A percentile compares a stretch with the other conserved stretches of the same genome.
These are phyloP conservation scores for Pseudomugil gertrudae DNA, from an alignment of 2,797 vertebrate genomes.

Conservation along the genomic window DNA sequence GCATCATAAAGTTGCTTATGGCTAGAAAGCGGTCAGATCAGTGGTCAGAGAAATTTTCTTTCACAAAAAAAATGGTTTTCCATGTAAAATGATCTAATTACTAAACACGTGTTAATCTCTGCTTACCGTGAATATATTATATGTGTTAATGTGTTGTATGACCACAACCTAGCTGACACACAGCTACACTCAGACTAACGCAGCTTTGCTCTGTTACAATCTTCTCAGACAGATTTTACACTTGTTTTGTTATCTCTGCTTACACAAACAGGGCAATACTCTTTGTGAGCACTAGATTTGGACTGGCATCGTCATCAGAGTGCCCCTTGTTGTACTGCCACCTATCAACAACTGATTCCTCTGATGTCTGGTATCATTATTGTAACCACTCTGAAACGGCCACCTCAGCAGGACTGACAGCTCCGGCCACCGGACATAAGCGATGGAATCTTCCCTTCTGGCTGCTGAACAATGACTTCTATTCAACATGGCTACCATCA, in stretches of 20 bases:
- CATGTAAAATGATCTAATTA: slow-evolving; percentile 49
- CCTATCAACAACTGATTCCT: slow-evolving; percentile 10
- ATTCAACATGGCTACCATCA: slow-evolving; percentile 67
- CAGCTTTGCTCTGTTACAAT: neutral
- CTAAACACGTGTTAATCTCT: slow-evolving; percentile 24
- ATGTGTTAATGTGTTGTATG: neutral
- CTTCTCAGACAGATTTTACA: neutral
- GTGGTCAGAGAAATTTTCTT: slow-evolving; percentile 43
- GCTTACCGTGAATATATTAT: neutral
- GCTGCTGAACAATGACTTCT: slow-evolving; percentile 69
- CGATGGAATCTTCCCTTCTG: slow-evolving; percentile 71
- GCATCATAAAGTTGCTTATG: slow-evolving; percentile 33
- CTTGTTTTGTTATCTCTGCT: neutral
- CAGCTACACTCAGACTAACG: neutral
- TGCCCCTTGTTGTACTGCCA: slow-evolving; percentile 5
- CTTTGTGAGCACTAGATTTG: slow-evolving; percentile 1
- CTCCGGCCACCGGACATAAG: slow-evolving; percentile 40
- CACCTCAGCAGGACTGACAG: slow-evolving; percentile 27
- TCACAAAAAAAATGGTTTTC: slow-evolving; percentile 31
- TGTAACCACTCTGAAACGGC: slow-evolving; percentile 22
- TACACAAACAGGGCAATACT: neutral
- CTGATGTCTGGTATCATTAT: slow-evolving; percentile 25
- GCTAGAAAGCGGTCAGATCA: slow-evolving; percentile 22
- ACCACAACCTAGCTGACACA: neutral
- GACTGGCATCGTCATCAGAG: slow-evolving; percentile 1